Evolutionary conservation across 2,888 invertebrate species (phyloP).

Genomic region (Acleris sparsana): DNA sequence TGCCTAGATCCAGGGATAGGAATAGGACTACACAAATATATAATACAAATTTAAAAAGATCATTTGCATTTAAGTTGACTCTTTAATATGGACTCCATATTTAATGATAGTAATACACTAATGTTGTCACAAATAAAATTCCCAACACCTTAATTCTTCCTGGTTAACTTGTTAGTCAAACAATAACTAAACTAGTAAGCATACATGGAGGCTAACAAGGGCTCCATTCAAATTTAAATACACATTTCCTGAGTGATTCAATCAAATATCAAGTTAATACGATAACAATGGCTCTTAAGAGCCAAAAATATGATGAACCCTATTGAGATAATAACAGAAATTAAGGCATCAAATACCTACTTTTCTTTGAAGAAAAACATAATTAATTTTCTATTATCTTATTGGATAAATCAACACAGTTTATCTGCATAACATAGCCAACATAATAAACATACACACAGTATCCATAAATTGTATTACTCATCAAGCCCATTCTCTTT

Average conservation of each 20-base stretch:
- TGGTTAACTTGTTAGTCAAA: no score
- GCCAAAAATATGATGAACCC: not conserved
- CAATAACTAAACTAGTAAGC: no score
- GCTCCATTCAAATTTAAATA: slow-evolving; percentile 5
- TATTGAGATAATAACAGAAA: slow-evolving; percentile 5
- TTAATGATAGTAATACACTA: no score
- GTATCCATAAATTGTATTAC: slow-evolving; percentile 13
- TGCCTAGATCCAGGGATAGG: no score
- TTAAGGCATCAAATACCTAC: not conserved
- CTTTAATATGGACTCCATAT: no score
- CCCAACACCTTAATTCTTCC: no score
- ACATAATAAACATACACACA: not conserved
- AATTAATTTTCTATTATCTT: slow-evolving; percentile 2
- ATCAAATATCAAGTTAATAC: slow-evolving; percentile 1
- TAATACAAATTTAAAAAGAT: no score
- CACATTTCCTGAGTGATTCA: slow-evolving; percentile 6
- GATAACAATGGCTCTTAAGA: slow-evolving; percentile 10
- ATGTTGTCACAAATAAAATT: no score
- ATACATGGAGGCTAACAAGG: not conserved
- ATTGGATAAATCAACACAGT: slow-evolving; percentile 16
- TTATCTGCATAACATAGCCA: not conserved
- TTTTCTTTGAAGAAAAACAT: slow-evolving; percentile 5
- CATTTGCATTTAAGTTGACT: no score
- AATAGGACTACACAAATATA: no score
- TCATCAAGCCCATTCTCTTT: slow-evolving; percentile 11